Evolutionary conservation across 2,113 vertebrate genomes (phyloP).

Genomic region (Muntiacus reevesi): DNA sequence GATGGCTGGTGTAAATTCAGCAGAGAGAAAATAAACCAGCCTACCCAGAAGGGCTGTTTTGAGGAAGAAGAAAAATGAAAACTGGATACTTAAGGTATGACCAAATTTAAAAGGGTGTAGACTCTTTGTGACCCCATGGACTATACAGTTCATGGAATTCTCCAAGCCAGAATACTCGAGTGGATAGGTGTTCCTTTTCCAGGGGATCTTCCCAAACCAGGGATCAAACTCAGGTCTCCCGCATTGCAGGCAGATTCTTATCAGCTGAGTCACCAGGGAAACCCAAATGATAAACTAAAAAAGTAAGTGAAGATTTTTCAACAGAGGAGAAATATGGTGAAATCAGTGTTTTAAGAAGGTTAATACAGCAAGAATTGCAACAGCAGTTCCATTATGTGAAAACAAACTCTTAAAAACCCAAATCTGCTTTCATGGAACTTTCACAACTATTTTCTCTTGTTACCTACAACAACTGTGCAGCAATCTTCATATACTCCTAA

Average conservation of each 20-base stretch:
- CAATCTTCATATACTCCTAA: background rate
- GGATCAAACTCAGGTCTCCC: background rate
- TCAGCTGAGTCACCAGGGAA: background rate
- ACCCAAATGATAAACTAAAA: background rate
- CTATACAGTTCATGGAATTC: background rate
- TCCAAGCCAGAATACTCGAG: background rate
- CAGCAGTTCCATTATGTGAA: background rate
- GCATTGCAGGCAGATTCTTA: background rate
- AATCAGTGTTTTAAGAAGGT: background rate
- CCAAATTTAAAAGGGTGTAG: background rate
- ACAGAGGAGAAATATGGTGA: background rate
- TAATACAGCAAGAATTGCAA: background rate
- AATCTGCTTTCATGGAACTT: background rate
- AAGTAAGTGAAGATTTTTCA: background rate
- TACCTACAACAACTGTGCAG: background rate
- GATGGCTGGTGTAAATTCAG: background rate
- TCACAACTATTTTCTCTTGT: background rate
- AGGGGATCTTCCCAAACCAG: background rate
- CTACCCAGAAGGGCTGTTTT: background rate
- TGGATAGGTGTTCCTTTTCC: background rate
- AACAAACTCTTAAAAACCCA: conserved; percentile 19
- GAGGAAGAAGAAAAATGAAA: background rate
- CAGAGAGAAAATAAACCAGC: background rate
- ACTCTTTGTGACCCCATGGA: background rate
- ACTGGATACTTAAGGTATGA: background rate